These are phyloP conservation scores for Megaceryle alcyon DNA, from an alignment of 2,797 vertebrate genomes.

Conservation along the genomic window DNA sequence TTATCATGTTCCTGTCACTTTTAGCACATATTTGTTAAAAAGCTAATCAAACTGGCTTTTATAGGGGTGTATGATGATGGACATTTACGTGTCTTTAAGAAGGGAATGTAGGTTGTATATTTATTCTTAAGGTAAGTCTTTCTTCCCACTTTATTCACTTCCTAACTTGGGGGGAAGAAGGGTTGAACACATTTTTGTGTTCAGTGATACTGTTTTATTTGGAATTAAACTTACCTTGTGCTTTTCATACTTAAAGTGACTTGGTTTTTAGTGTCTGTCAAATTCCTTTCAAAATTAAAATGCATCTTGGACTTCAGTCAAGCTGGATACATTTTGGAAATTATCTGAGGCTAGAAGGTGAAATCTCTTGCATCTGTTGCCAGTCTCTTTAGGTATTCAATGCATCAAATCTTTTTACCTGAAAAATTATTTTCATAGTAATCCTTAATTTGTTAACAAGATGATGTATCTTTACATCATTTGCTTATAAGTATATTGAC, in stretches of 20 bases:
- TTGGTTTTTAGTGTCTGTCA: rapidly evolving
- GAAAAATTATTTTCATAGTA: background rate
- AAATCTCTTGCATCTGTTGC: background rate
- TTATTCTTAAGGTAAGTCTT: background rate
- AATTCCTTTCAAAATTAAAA: background rate
- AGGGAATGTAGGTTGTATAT: background rate
- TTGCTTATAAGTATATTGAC: background rate
- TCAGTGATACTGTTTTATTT: background rate
- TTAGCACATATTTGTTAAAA: background rate
- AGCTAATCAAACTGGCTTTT: background rate
- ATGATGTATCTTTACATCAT: background rate
- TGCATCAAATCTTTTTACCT: background rate
- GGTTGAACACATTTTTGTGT: background rate
- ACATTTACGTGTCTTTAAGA: background rate
- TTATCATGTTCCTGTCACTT: background rate
- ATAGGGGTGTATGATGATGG: rapidly evolving
- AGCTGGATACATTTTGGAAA: background rate
- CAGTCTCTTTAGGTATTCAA: background rate
- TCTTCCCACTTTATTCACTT: background rate
- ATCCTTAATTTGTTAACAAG: background rate
- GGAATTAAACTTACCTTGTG: background rate
- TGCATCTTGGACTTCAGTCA: background rate
- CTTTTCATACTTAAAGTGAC: background rate
- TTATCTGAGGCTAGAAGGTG: background rate
- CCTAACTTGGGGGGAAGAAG: background rate